Evolutionary conservation across 2,888 invertebrate species (phyloP).

Genomic region (Timandra comae): DNA sequence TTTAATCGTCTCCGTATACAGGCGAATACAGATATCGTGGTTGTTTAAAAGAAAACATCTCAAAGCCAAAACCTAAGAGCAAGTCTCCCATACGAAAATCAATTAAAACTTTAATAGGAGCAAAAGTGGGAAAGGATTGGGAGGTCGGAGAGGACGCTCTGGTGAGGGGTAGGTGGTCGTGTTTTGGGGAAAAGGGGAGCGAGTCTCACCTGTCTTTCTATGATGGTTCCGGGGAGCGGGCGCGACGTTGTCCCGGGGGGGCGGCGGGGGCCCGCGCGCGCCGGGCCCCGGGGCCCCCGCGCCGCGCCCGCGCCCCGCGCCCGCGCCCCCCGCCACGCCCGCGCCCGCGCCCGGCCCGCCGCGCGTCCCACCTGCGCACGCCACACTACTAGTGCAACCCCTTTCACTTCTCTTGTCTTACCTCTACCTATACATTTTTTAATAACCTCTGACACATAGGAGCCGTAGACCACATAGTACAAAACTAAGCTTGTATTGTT

Average conservation of each 20-base stretch:
- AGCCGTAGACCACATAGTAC: no score
- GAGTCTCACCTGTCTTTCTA: constrained; percentile 65
- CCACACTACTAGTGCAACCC: no score
- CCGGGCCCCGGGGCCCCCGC: constrained; percentile 78
- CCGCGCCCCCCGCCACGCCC: constrained; percentile 36
- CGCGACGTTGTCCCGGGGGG: constrained; percentile 83
- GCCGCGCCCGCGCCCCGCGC: constrained; percentile 33
- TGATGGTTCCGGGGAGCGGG: constrained; percentile 60
- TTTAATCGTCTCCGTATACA: not conserved
- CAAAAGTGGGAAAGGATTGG: constrained; percentile 17
- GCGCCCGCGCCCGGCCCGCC: no score
- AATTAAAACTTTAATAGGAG: constrained; percentile 27
- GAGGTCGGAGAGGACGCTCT: constrained; percentile 12
- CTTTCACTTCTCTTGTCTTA: no score
- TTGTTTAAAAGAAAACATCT: no score
- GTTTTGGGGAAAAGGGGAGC: constrained; percentile 5
- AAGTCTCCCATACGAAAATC: constrained; percentile 30
- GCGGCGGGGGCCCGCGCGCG: constrained; percentile 92
- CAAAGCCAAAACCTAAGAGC: constrained; percentile 23
- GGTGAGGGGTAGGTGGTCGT: constrained; percentile 5
- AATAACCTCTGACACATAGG: no score
- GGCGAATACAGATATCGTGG: no score
- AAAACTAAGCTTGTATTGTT: no score
- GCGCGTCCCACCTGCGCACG: no score
- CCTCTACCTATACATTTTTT: no score